Evolutionary conservation across 2,113 vertebrate species (phyloP).

Genomic region (Crotalus tigris): DNA sequence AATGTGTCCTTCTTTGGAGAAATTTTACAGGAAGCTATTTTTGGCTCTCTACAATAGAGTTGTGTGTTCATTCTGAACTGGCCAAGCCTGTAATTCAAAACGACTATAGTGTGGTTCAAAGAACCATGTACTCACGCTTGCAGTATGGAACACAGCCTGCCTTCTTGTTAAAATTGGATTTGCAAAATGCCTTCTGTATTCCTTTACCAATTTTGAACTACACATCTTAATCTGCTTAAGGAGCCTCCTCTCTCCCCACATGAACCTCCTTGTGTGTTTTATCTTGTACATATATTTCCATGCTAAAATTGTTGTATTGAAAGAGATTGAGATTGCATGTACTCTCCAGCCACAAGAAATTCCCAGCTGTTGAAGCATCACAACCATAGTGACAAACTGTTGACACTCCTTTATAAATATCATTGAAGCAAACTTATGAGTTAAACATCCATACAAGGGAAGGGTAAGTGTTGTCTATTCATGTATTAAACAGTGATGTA

Average conservation of each 20-base stretch:
- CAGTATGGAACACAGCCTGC: not conserved
- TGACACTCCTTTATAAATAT: not conserved
- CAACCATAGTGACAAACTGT: not conserved
- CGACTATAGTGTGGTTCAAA: conserved; percentile 40
- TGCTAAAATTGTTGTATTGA: not conserved
- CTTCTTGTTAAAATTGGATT: conserved; percentile 24
- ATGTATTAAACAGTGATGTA: not conserved
- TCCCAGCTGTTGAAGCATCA: not conserved
- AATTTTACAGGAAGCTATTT: conserved; percentile 19
- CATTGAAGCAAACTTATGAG: not conserved
- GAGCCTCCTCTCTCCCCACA: not conserved
- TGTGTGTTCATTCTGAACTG: conserved; percentile 23
- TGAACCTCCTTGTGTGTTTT: not conserved
- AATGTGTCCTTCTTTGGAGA: not conserved
- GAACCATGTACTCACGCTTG: conserved; percentile 6
- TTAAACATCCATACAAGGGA: not conserved
- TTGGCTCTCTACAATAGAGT: not conserved
- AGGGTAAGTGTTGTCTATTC: not conserved
- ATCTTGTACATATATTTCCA: not conserved
- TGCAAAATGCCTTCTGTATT: conserved; percentile 16
- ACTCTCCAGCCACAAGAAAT: not conserved
- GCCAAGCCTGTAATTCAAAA: conserved; percentile 30
- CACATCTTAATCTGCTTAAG: not conserved
- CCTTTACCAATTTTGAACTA: not conserved
- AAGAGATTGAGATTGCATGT: not conserved